Base-by-base conservation (phyloP, 2,888 invertebrate genomes). In the Colletes collaris region DNA sequence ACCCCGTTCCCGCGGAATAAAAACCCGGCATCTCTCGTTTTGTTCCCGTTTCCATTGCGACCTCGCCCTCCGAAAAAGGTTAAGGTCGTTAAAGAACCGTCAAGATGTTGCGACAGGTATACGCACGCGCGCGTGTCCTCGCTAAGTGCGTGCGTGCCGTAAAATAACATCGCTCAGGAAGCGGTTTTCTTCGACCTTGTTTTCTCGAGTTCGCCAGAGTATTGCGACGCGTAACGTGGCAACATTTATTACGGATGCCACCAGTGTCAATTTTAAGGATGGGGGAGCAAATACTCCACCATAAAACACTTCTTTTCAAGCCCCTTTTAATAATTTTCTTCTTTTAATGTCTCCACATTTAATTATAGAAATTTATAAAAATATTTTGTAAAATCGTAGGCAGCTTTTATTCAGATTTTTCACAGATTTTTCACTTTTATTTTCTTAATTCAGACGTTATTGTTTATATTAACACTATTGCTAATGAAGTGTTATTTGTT, bases 51-150 rank as follows among this genome's bases (percentile, higher is more conserved):
- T 68, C 50, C 62, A 13, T 40, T 49, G 37, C 60, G 71, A 77
- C 74, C 68, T 81, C 77, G 79, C 75, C 63, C 77, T 81, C 60
- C 63, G 77, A 74, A 71, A 87, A 87, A 89, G 89, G 87, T 89
- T 87, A 89, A 89, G 87, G 88, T 88, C 86, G 77, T 74, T 53
- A 62, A 71, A 63, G 72, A 69, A 56, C 59, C 69, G 75, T 72
- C 73, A 73, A 76, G 63, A 76, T 60, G 67, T 79, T 81, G 71
- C 75, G 81, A 81, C 65, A 79, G 53, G 50, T 64, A 56, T 58
- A 68, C 65, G 50, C 55, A 56, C 63, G 62, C 56, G 71, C 64
- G 60, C 56, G 60, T 49, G 46, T 69, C 58, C 55, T 49, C 53
- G 52, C 13, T 64, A 53, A 37, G 35, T 75, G 65, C 81, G 50